These are phyloP conservation scores for Xylota segnis DNA, from an alignment of 2,888 invertebrate genomes.

Conservation along the genomic window DNA sequence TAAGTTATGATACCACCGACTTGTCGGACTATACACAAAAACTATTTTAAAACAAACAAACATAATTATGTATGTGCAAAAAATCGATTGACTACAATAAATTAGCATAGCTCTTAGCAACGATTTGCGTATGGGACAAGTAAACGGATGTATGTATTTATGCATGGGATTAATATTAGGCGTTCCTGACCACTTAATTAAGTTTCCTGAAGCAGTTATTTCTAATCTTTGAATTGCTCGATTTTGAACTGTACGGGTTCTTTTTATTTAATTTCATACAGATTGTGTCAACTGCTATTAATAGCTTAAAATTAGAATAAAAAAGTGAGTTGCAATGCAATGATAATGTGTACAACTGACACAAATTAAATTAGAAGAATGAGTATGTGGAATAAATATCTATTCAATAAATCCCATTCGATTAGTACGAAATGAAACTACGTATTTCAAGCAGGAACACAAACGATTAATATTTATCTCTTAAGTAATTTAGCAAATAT, in stretches of 20 bases:
- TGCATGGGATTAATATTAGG: no score
- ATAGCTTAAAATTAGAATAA: not conserved
- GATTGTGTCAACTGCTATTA: not conserved
- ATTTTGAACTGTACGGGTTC: not conserved
- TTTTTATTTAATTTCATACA: not conserved
- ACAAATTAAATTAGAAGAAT: not conserved
- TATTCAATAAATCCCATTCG: not conserved
- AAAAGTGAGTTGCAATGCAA: not conserved
- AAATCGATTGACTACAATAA: slow-evolving; percentile 46
- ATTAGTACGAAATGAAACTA: not conserved
- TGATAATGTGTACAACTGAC: not conserved
- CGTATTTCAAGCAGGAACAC: no score
- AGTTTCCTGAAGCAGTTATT: not conserved
- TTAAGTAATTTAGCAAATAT: not conserved
- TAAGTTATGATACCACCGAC: slow-evolving; percentile 77
- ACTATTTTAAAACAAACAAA: slow-evolving; percentile 1
- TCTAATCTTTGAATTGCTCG: not conserved
- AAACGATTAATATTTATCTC: not conserved
- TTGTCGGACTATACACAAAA: slow-evolving; percentile 1
- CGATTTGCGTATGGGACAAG: slow-evolving; percentile 9
- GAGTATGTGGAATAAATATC: not conserved
- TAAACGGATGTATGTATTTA: not conserved
- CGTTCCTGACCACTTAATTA: not conserved
- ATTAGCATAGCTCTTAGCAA: slow-evolving; percentile 41
- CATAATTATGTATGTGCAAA: not conserved